Evolutionary conservation across 2,888 invertebrate genomes (phyloP).

Genomic region (Calameuta filiformis): DNA sequence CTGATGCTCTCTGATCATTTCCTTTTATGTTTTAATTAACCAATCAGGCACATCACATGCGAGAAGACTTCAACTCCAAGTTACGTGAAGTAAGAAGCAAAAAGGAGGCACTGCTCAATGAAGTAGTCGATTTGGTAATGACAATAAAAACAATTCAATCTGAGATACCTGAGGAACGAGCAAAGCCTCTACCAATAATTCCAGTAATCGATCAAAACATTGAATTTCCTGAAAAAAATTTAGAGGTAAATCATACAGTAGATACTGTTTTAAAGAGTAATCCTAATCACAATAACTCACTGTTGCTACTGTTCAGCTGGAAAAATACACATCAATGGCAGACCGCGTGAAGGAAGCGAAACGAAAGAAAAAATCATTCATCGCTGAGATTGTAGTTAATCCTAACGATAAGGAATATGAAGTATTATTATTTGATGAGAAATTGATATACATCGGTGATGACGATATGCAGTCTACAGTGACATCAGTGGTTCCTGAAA

Average conservation of each 20-base stretch:
- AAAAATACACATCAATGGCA: slow-evolving; percentile 43
- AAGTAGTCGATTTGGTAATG: slow-evolving; percentile 36
- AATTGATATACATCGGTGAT: slow-evolving; percentile 24
- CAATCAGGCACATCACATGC: slow-evolving; percentile 65
- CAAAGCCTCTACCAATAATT: slow-evolving; percentile 65
- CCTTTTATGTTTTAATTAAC: not conserved
- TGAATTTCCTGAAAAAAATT: slow-evolving; percentile 72
- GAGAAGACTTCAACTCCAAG: slow-evolving; percentile 68
- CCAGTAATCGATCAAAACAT: slow-evolving; percentile 68
- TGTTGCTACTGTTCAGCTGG: slow-evolving; percentile 36
- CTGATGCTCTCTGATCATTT: not conserved
- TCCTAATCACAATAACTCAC: not conserved
- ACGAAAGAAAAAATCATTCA: slow-evolving; percentile 32
- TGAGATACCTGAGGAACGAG: slow-evolving; percentile 70
- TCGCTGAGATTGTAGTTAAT: slow-evolving; percentile 24
- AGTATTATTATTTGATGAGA: slow-evolving; percentile 48
- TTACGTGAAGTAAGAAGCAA: slow-evolving; percentile 44
- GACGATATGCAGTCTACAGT: slow-evolving; percentile 25
- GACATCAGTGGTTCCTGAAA: slow-evolving; percentile 33
- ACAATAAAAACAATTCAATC: slow-evolving; percentile 67
- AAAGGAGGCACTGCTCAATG: slow-evolving; percentile 43
- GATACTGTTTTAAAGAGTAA: not conserved
- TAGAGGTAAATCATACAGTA: slow-evolving; percentile 63
- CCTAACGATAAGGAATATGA: slow-evolving; percentile 52
- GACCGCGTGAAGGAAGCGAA: slow-evolving; percentile 46